phyloP scores from a whole-genome alignment of 2,797 vertebrate genomes.

The Helostoma temminkii region DNA sequence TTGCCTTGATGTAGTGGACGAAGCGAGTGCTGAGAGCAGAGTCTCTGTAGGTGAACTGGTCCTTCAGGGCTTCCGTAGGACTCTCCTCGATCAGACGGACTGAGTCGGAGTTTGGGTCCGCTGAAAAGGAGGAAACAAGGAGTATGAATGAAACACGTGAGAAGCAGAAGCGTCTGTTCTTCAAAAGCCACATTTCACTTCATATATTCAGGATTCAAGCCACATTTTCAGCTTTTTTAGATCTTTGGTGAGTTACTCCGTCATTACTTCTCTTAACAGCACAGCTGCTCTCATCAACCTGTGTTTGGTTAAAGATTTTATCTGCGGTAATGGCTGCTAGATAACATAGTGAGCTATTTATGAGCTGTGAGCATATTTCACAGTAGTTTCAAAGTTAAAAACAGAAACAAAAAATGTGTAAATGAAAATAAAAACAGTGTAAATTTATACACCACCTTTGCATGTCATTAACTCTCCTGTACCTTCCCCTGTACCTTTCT shows the following conservation, averaged over 20 bases:
- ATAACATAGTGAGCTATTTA: not conserved
- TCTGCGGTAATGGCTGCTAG: not conserved
- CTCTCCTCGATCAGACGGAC: conserved; percentile 78
- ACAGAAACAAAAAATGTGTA: not conserved
- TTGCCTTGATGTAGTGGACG: conserved; percentile 91
- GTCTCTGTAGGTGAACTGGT: conserved; percentile 79
- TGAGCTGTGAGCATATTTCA: not conserved
- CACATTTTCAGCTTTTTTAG: not conserved
- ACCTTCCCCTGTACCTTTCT: too few species aligned
- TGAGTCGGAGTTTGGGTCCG: conserved; percentile 61
- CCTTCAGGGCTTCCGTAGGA: conserved; percentile 82
- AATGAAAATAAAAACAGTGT: too few species aligned
- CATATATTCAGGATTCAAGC: too few species aligned
- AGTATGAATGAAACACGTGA: not conserved
- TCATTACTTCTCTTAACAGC: not conserved
- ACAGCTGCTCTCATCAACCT: too few species aligned
- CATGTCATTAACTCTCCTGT: too few species aligned
- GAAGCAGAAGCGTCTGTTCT: too few species aligned
- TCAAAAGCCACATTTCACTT: too few species aligned
- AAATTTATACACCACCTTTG: too few species aligned
- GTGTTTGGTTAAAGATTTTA: too few species aligned
- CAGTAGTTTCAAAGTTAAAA: not conserved
- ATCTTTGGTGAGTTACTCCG: not conserved
- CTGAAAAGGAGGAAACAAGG: conserved; percentile 29
- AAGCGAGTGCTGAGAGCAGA: conserved; percentile 85